Conservation (phyloP, 2,888 invertebrate species). For the Aphodius granarius region DNA sequence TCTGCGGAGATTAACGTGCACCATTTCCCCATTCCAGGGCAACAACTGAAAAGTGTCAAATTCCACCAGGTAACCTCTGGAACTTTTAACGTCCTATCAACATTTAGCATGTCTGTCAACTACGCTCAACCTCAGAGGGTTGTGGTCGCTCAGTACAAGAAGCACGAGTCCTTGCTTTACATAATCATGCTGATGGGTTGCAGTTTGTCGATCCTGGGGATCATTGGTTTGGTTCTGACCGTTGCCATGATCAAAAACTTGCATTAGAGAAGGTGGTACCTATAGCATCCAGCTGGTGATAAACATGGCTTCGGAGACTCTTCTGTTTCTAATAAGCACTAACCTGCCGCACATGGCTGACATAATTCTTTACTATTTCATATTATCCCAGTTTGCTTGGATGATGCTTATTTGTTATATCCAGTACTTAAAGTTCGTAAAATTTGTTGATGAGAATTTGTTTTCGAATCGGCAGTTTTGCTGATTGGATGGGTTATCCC, state of each 20-base stretch:
- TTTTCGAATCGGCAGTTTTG: constrained; percentile 4
- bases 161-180: constrained; percentile 17
- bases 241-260: constrained; percentile 16
- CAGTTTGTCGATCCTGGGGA: constrained; percentile 14
- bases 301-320: constrained; percentile 19
- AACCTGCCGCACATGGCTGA: constrained; percentile 22
- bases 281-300: constrained; percentile 21
- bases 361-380: constrained; percentile 22
- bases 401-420: constrained; percentile 22
- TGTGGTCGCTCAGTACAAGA: constrained; percentile 14
- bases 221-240: constrained; percentile 4
- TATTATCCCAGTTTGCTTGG: constrained; percentile 23
- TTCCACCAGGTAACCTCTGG: background rate
- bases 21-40: background rate
- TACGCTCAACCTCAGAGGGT: constrained; percentile 24
- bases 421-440: constrained; percentile 23
- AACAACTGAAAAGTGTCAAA: background rate
- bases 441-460: constrained; percentile 8
- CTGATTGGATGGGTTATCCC: constrained; percentile 19
- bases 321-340: constrained; percentile 18
- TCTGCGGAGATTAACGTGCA: constrained; percentile 20
- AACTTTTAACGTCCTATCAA: constrained; percentile 17
- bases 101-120: constrained; percentile 19
- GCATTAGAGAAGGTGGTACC: constrained; percentile 21
- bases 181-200: constrained; percentile 19